phyloP scores from a whole-genome alignment of 2,113 vertebrate species.

The Eulemur macaco region DNA sequence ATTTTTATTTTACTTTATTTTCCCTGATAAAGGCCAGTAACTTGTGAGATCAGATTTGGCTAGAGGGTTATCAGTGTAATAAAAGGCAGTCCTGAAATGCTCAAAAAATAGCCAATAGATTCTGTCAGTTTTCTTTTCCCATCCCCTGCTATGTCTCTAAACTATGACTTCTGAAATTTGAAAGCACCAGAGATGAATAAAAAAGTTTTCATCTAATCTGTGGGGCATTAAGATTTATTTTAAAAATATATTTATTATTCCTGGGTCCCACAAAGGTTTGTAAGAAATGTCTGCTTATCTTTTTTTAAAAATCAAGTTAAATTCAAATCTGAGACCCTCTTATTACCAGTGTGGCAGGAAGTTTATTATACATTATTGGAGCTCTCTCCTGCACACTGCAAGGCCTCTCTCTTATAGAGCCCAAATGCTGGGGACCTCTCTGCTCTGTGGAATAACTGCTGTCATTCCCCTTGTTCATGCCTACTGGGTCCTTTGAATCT shows the following conservation, averaged over 20 bases:
- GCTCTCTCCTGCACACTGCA: not conserved
- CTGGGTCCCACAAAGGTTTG: not conserved
- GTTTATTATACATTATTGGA: not conserved
- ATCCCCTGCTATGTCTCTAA: not conserved
- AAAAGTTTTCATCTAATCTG: not conserved
- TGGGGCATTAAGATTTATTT: constrained; percentile 1
- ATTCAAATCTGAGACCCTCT: not conserved
- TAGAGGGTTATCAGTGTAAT: not conserved
- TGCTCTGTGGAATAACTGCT: not conserved
- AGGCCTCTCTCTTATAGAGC: not conserved
- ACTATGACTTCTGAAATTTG: constrained; percentile 24
- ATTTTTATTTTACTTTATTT: not conserved
- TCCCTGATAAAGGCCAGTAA: not conserved
- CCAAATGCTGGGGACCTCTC: no score
- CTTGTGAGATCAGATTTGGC: not conserved
- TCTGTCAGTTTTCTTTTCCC: not conserved
- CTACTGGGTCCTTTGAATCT: not conserved
- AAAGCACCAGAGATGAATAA: not conserved
- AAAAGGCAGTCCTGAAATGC: not conserved
- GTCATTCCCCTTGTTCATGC: not conserved
- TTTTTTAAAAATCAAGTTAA: not conserved
- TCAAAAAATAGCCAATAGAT: not conserved
- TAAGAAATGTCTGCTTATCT: not conserved
- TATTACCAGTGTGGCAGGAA: not conserved
- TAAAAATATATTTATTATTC: not conserved